Conservation (phyloP, 2,888 invertebrate genomes). For the Xiphydria camelus region DNA sequence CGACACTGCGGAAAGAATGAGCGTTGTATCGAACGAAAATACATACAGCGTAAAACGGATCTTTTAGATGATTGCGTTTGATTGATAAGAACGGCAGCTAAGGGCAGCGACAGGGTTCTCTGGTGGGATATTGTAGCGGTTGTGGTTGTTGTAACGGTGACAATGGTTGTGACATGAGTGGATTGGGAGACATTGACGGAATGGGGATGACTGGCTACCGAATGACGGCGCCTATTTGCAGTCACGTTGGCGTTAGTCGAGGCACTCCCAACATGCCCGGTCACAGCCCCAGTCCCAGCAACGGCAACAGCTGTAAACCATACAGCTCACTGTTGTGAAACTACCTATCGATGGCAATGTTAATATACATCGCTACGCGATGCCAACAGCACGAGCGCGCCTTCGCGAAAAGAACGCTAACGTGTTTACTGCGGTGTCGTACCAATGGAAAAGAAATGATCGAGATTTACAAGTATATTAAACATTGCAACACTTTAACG, state of each 20-base stretch:
- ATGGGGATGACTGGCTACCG: slow-evolving; percentile 56
- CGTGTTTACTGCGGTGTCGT: too few species aligned
- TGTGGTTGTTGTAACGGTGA: slow-evolving; percentile 33
- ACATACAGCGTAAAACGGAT: slow-evolving; percentile 58
- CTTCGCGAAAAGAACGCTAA: too few species aligned
- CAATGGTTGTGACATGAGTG: slow-evolving; percentile 44
- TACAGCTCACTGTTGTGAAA: slow-evolving; percentile 28
- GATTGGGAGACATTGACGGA: slow-evolving; percentile 54
- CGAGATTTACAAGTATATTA: not conserved
- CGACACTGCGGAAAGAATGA: too few species aligned
- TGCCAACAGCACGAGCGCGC: slow-evolving; percentile 22
- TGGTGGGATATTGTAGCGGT: slow-evolving; percentile 62
- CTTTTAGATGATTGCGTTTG: slow-evolving; percentile 58
- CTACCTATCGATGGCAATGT: too few species aligned
- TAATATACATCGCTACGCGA: too few species aligned
- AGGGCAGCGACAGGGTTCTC: slow-evolving; percentile 71
- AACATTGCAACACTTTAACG: too few species aligned
- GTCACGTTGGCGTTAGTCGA: slow-evolving; percentile 48
- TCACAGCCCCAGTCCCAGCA: slow-evolving; percentile 46
- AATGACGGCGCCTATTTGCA: slow-evolving; percentile 54
- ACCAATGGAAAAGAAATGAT: slow-evolving; percentile 3
- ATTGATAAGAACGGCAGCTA: slow-evolving; percentile 62
- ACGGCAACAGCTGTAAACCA: slow-evolving; percentile 55
- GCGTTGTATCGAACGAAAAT: slow-evolving; percentile 47
- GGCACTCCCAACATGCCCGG: slow-evolving; percentile 45